phyloP scores from a whole-genome alignment of 2,797 vertebrate species.

The Acanthurus leucopareius region DNA sequence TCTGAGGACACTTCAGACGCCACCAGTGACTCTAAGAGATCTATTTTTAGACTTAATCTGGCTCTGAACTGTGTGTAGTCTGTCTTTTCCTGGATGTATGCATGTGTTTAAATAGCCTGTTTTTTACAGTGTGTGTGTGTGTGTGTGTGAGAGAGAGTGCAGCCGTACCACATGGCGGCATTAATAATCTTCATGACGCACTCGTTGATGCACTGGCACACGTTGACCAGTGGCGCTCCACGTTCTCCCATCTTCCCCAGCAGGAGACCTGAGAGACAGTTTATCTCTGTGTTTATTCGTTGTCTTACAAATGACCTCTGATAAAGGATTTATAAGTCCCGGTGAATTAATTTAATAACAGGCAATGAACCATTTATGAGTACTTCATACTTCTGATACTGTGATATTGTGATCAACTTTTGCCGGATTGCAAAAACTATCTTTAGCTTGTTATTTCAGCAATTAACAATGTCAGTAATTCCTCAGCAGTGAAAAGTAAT shows the following conservation, averaged over 20 bases:
- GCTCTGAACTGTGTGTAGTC: constrained; percentile 7
- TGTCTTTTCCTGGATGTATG: constrained; percentile 9
- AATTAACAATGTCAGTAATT: neutral
- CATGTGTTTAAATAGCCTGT: neutral
- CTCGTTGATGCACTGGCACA: constrained; percentile 93
- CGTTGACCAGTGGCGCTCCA: constrained; percentile 89
- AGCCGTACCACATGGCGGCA: constrained; percentile 89
- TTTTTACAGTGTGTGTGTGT: neutral
- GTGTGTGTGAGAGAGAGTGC: neutral
- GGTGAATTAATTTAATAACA: neutral
- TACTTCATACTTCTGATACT: neutral
- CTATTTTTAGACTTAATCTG: constrained; percentile 71
- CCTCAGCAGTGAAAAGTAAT: neutral
- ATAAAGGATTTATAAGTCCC: neutral
- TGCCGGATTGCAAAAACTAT: neutral
- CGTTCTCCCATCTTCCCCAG: constrained; percentile 92
- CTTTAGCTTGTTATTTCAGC: neutral
- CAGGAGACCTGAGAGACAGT: constrained; percentile 86
- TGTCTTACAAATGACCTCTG: neutral
- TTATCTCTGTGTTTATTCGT: neutral
- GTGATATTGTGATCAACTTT: neutral
- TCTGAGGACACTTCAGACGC: constrained; percentile 22
- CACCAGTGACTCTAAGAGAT: constrained; percentile 2
- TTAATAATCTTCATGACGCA: constrained; percentile 95
- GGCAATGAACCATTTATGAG: neutral